Percentiles rank a stretch among this genome's conserved stretches.
These are phyloP conservation scores for Agelas oroides DNA, from an alignment of 37 sponge, comb jelly and placozoan species.

Conservation along the genomic window DNA sequence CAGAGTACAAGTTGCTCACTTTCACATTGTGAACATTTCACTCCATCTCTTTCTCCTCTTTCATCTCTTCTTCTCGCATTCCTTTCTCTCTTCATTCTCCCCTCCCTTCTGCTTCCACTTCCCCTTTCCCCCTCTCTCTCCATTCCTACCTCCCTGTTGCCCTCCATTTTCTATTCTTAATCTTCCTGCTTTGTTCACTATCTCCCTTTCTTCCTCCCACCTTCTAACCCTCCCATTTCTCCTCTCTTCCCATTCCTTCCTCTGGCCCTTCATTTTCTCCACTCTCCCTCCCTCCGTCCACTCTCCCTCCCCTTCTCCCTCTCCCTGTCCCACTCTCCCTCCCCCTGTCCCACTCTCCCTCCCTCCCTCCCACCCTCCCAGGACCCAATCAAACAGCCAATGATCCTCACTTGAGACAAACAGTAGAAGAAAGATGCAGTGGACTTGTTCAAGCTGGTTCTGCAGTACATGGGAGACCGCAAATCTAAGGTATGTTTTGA, in stretches of 20 bases:
- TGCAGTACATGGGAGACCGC: constrained; percentile 88
- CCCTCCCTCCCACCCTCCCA: constrained; percentile 48
- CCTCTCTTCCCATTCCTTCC: background rate
- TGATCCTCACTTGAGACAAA: constrained; percentile 91
- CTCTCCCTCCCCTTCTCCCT: background rate
- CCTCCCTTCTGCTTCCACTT: background rate
- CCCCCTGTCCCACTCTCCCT: constrained; percentile 32
- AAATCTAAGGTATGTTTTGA: constrained; percentile 45
- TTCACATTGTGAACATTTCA: no score
- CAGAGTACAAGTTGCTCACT: no score
- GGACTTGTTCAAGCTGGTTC: constrained; percentile 87
- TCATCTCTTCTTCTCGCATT: no score
- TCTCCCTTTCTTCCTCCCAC: background rate
- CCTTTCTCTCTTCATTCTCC: background rate
- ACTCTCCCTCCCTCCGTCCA: background rate
- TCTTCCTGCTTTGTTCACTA: background rate
- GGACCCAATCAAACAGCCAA: constrained; percentile 96
- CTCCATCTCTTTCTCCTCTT: no score
- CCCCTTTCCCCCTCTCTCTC: background rate
- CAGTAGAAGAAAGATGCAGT: constrained; percentile 87
- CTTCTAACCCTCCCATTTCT: constrained; percentile 15
- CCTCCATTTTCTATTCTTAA: background rate
- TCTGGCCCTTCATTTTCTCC: no score
- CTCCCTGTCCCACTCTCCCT: constrained; percentile 2
- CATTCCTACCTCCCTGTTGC: background rate